Percentiles rank a stretch among this genome's conserved stretches.
These are phyloP conservation scores for Eucera pruinosa DNA, from an alignment of 2,888 invertebrate species.

Conservation along the genomic window DNA sequence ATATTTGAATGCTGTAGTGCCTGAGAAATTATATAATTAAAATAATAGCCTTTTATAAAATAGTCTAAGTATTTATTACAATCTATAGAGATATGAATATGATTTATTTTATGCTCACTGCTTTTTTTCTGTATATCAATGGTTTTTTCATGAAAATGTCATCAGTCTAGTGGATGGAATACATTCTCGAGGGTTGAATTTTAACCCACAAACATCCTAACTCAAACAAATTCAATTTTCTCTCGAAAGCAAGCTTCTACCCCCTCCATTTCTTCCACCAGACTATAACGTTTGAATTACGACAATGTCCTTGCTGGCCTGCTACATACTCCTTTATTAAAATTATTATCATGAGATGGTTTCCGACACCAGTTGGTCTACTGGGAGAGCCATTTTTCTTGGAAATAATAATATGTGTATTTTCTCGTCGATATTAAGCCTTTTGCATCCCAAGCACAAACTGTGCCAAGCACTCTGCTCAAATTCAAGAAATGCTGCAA, in stretches of 20 bases:
- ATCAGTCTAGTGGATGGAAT: neutral
- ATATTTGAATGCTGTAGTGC: too few relatives aligned
- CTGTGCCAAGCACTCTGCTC: neutral
- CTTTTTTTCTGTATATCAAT: neutral
- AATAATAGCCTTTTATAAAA: too few relatives aligned
- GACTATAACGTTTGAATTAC: conserved; percentile 17
- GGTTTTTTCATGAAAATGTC: neutral
- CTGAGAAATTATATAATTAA: too few relatives aligned
- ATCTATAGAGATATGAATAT: too few relatives aligned
- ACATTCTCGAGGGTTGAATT: neutral
- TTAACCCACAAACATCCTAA: conserved; percentile 2
- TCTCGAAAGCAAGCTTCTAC: neutral
- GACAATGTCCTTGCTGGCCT: conserved; percentile 1
- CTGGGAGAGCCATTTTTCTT: neutral
- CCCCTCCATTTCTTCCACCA: neutral
- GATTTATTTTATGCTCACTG: neutral
- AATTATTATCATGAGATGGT: conserved; percentile 23
- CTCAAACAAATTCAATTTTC: conserved; percentile 36
- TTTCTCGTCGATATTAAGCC: neutral
- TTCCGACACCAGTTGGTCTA: conserved; percentile 14
- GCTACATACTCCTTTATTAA: conserved; percentile 8
- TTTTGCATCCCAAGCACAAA: neutral
- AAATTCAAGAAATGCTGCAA: neutral
- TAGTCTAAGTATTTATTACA: too few relatives aligned
- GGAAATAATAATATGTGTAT: neutral